Evolutionary conservation across 2,888 invertebrate species (phyloP), one percentile per base, ranked within the genome.

Genomic region (Campoletis raptor): DNA sequence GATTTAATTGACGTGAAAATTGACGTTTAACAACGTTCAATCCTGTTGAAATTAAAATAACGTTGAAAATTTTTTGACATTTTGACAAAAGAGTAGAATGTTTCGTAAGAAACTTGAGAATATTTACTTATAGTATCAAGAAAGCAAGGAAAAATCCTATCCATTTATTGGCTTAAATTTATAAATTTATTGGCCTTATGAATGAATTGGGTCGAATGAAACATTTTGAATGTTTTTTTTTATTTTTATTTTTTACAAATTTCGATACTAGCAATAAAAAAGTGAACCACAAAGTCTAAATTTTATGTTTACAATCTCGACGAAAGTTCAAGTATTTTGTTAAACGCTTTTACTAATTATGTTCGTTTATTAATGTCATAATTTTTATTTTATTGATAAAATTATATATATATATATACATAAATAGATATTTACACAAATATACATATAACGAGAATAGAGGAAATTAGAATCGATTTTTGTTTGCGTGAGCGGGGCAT

Each of bases 361-460:
- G 61, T 61, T 67, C 54, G 72, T 81, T 78, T 64, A 72, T 83
- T 66, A 72, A 66, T 70, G 61, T 76, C n/a, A 61, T 48, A 81
- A 52, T n/a, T 64, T 74, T 74, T 57, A 74, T 77, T 64, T 67
- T 67, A 77, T 30, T 72, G 18, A 85, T 78, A 74, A 77, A 36
- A 76, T 69, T 36, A 74, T 69, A 70, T 70, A 61, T 48, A 74
- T 69, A 70, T 70, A 61, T 48, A 85, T 70, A 30, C 1, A 30
- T 30, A 73, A n/a, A 66, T 30, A 69, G 45, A 42, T 69, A 69
- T 79, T 69, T 54, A 67, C 67, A 78, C 18, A 37, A 12, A 79
- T 45, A 79, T 36, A 69, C 54, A 67, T 18, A 36, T 52, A 66
- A 37, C 37, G 40, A 77, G 45, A 69, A 57, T 73, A 78, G 69